Conservation (phyloP, 30 jellyfish, hydroid and myxozoan genomes). For the Pseudorhiza aurosa region DNA sequence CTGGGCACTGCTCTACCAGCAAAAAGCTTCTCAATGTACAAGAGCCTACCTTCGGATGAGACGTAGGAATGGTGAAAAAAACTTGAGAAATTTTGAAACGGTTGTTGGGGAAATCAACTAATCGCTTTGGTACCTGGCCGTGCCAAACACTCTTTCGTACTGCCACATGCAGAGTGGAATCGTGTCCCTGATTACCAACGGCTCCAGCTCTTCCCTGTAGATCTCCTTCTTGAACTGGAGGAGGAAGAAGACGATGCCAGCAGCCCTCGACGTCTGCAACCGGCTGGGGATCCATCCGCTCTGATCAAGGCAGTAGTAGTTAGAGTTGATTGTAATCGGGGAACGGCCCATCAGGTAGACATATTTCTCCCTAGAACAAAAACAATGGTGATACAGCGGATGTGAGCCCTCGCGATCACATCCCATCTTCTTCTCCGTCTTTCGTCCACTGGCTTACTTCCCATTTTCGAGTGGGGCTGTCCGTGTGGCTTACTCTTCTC, state of each 20-base stretch:
- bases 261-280: constrained; percentile 92
- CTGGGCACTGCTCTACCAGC: too few species aligned
- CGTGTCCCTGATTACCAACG: constrained; percentile 85
- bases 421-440: not conserved
- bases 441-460: not conserved
- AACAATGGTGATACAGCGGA: too few species aligned
- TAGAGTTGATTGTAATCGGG: constrained; percentile 91
- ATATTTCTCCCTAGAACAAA: constrained; percentile 86
- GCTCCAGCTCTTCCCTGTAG: constrained; percentile 84
- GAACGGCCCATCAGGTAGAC: constrained; percentile 97
- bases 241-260: constrained; percentile 68
- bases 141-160: constrained; percentile 86
- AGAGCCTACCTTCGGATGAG: not conserved
- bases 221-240: constrained; percentile 66
- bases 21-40: too few species aligned
- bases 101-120: too few species aligned
- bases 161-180: constrained; percentile 97
- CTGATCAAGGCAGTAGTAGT: constrained; percentile 93
- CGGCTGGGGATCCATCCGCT: constrained; percentile 92
- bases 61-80: not conserved
- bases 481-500: not conserved
- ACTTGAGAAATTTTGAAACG: too few species aligned
- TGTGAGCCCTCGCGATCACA: not conserved
- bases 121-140: constrained; percentile 75
- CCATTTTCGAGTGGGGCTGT: not conserved